Base-by-base conservation (phyloP, 2,113 vertebrate species). In the Lanius ludovicianus region DNA sequence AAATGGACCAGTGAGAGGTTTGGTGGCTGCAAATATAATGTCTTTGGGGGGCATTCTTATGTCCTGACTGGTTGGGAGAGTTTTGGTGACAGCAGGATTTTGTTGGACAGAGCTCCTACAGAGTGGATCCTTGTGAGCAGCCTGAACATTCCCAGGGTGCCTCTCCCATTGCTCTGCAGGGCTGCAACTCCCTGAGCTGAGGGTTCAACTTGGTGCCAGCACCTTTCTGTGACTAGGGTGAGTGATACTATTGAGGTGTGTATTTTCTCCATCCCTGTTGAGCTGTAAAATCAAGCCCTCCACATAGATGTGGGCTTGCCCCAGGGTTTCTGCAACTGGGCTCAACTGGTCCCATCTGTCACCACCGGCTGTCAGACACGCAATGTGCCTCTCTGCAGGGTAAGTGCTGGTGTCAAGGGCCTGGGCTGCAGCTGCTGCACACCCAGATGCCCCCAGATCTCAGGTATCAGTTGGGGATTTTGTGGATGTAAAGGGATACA, bases 351-450 rank as follows among this genome's bases (percentile, higher is more conserved):
- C 46, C 89, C 65, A 44, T 55, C 84, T 11, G 2, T 76, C 68
- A 20, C 56, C 92, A 52, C 55, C 52, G 6, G 88, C 79, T 80
- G 56, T 50, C 25, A 76, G 83, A 57, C 84, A 78, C 35, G 7
- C 86, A 13, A 1, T 1, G 27, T 53, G 81, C 46, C 70, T 79
- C 18, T 2, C 2, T 1, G 4, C 7, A 1, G 75, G 67, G 7
- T 62, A 71, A 97, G 73, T 71, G 83, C 57, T 1, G 1, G 60
- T 84, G 86, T 95, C 93, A 95, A 73, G 87, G 87, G 90, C 62
- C 80, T 74, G 68, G 55, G 77, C 70, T 94, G 90, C 96, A 97
- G 96, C 95, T 96, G 96, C 93, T 82, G 50, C 79, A 82, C 52
- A 42, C 62, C 73, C 92, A 82, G 60, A 88, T 67, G 77, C 16